Evolutionary conservation across 2,113 vertebrate species (phyloP), one percentile per base, ranked within the genome.

Genomic region (Ctenodactylus gundi): DNA sequence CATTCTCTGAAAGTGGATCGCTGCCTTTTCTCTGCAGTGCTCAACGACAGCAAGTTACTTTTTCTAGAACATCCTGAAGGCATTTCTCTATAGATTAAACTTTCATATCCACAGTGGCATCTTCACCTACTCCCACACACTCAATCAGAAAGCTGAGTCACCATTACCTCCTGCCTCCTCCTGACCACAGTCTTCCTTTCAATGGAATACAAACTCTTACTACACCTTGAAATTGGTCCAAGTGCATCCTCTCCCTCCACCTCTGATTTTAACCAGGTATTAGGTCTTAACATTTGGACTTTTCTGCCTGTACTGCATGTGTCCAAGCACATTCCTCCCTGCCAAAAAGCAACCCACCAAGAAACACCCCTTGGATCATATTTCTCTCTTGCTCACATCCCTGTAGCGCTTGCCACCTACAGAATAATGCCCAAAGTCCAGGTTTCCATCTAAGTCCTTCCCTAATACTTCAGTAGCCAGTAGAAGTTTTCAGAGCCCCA

Each of bases 51-150:
- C 25, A 60, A 68, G 84, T 51, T 93, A 96, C 53, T 14, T 23
- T 92, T 91, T 68, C 73, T 87, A 58, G n/a, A 95, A 88, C 13
- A 93, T 29, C n/a, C 68, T 11, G 11, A 90, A 93, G 68, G 25
- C 57, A 76, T 49, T 92, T 70, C 34, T 25, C 6, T 41, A 6
- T 20, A 72, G 31, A 91, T 55, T 73, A 85, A 75, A 89, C 73
- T 78, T 94, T 91, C 86, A 86, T 57, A 2, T 83, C 44, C 85
- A 4, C 5, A 46, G 27, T 58, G 58, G 44, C n/a, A 70, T 75
- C 60, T 87, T 76, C 57, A 68, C 68, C 36, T 82, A 76, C 53
- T 84, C 27, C n/a, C 4, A 58, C 3, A 65, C 21, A 85, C 4
- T 18, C 58, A 36, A 39, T 58, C 83, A 86, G 36, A 88, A 81